Percentiles rank a stretch among this genome's conserved stretches.
These are phyloP conservation scores for Sylvia atricapilla DNA, from an alignment of 2,113 vertebrate species.

Conservation along the genomic window DNA sequence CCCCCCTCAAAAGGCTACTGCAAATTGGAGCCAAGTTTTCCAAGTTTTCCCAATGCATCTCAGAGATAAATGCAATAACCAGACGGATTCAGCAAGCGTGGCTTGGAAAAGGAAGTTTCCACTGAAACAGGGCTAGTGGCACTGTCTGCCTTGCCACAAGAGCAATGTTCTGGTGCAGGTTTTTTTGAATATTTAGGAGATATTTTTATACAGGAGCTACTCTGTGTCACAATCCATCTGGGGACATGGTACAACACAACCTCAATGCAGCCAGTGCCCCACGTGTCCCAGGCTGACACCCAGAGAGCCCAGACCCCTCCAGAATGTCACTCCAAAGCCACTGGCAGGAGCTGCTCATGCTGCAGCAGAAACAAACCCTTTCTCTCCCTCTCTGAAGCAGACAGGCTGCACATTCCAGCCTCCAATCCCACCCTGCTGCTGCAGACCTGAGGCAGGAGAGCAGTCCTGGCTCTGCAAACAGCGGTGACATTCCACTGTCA, in stretches of 20 bases:
- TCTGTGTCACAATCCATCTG: not conserved
- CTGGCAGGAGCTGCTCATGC: not conserved
- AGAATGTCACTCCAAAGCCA: not conserved
- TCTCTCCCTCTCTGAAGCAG: not conserved
- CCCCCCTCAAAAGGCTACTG: not conserved
- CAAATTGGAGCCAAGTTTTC: not conserved
- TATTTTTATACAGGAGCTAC: not conserved
- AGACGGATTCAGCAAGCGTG: rapidly evolving
- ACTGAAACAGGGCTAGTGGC: not conserved
- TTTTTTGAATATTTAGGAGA: not conserved
- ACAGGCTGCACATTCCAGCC: not conserved
- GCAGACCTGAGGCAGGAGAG: not conserved
- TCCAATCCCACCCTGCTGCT: not conserved
- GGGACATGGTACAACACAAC: not conserved
- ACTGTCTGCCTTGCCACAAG: not conserved
- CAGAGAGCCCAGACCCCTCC: not conserved
- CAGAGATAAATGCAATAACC: not conserved
- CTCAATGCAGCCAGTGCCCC: not conserved
- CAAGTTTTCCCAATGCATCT: not conserved
- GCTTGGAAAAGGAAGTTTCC: not conserved
- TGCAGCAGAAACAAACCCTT: not conserved
- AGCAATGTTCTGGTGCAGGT: not conserved
- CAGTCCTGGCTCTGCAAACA: not conserved
- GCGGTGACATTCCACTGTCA: rapidly evolving
- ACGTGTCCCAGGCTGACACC: not conserved